Evolutionary conservation across 2,113 vertebrate species (phyloP), one percentile per base, ranked within the genome.

Genomic region (Poecilia latipinna): DNA sequence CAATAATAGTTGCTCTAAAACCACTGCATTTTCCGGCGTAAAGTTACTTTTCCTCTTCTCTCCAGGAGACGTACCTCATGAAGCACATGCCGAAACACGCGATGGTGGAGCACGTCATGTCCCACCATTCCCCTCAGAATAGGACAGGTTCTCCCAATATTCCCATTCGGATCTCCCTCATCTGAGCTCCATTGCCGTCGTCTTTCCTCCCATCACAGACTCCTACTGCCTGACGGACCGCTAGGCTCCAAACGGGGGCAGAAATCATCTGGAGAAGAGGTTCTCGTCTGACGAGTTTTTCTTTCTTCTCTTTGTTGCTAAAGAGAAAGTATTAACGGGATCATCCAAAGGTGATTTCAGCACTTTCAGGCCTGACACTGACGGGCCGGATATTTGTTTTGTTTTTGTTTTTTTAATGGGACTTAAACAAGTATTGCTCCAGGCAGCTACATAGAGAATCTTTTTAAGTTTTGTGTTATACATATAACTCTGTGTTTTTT

Each of bases 81-180:
- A 99, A 99, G 94, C 97, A 99, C 95, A 98, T 99, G 97, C 96
- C 96, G 64, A 99, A 99, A 92, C 98, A 99, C 88, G 96, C 97
- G 0, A 95, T 97, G 92, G 96, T 97, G 87, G 97, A 99, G 68
- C 97, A 98, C 77, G 93, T 97, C 78, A 94, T 97, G 87, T 96
- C 93, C 89, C 96, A 98, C 75, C 97, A 98, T 86, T 96, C 97
- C 0, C 96, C 97, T 12, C 96, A 77, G 28, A 90, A 96, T 92
- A 94, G 96, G 91, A 96, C 96, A 29, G 96, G 97, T 67, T 98
- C 97, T 0, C 96, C 97, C 2, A 88, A 91, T 88, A 96, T 98
- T 86, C 97, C 97, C 29, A 96, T 98, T 83, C 96, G 97, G 85
- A 98, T 98, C 89, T 96, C 97, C 75, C 96, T 97, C 90, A 98